Percentiles rank a stretch among this genome's conserved stretches.
Evolutionary conservation across 2,888 invertebrate species (phyloP).

Genomic region (Mylabris sibirica): DNA sequence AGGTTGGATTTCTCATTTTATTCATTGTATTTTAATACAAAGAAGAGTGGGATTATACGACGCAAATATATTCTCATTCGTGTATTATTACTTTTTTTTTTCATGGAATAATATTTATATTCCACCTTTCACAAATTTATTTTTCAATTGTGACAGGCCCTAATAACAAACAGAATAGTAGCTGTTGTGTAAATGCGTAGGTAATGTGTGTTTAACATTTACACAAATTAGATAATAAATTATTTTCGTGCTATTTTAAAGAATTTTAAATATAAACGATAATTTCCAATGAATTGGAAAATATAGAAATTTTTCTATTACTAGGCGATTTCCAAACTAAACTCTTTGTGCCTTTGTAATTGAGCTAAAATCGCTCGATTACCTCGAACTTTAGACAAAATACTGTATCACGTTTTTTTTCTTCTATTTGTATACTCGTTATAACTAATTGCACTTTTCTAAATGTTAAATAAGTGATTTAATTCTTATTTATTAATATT

Average conservation of each 20-base stretch:
- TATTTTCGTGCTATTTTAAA: too few species aligned
- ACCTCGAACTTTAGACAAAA: background rate
- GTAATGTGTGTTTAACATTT: background rate
- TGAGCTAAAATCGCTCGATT: background rate
- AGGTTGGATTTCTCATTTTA: background rate
- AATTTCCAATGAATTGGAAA: too few species aligned
- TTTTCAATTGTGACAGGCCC: conserved; percentile 1
- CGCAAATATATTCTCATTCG: too few species aligned
- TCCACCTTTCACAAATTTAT: background rate
- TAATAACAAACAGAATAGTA: background rate
- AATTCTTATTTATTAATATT: background rate
- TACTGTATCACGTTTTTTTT: background rate
- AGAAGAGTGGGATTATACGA: background rate
- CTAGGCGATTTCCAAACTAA: background rate
- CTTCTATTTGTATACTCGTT: background rate
- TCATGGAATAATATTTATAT: background rate
- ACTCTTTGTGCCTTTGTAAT: background rate
- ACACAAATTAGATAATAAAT: too few species aligned
- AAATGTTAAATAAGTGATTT: background rate
- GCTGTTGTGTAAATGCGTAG: background rate
- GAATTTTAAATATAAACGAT: too few species aligned
- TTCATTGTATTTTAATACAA: background rate
- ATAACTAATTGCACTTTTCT: background rate
- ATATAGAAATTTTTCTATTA: background rate
- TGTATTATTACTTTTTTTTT: too few species aligned